Percentiles rank a stretch among this genome's conserved stretches.
Evolutionary conservation across 2,113 vertebrate genomes (phyloP).

Genomic region (Lethenteron reissneri): DNA sequence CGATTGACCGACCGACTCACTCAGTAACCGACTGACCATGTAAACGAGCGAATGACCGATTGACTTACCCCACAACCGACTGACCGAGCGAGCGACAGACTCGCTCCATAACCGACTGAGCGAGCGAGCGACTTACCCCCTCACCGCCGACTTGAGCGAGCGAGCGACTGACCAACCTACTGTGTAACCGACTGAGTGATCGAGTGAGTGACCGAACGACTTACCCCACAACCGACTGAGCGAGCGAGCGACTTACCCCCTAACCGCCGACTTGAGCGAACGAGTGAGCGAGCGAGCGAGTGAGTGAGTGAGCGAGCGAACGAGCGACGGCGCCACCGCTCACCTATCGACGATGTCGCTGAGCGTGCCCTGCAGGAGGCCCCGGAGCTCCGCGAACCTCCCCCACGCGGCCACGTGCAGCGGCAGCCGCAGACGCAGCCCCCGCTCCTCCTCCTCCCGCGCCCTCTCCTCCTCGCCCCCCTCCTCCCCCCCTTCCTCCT

Average conservation of each 20-base stretch:
- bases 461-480: too few species aligned
- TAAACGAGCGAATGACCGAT: too few species aligned
- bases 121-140: not conserved
- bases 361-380: constrained; percentile 57
- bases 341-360: constrained; percentile 83
- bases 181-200: too few species aligned
- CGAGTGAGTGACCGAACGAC: too few species aligned
- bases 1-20: too few species aligned
- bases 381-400: constrained; percentile 57
- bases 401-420: constrained; percentile 65
- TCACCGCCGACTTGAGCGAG: not conserved
- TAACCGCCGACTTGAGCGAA: not conserved
- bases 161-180: not conserved
- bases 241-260: not conserved
- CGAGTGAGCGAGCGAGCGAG: not conserved
- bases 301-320: not conserved
- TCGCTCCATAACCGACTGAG: not conserved
- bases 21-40: too few species aligned
- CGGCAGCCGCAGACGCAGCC: constrained; percentile 17
- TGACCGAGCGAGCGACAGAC: too few species aligned
- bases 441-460: constrained; percentile 28
- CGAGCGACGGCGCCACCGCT: not conserved
- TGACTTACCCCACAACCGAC: too few species aligned
- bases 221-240: too few species aligned
- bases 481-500: constrained; percentile 16